These are phyloP conservation scores for Tuta absoluta DNA, from an alignment of 2,888 invertebrate genomes.

Conservation along the genomic window DNA sequence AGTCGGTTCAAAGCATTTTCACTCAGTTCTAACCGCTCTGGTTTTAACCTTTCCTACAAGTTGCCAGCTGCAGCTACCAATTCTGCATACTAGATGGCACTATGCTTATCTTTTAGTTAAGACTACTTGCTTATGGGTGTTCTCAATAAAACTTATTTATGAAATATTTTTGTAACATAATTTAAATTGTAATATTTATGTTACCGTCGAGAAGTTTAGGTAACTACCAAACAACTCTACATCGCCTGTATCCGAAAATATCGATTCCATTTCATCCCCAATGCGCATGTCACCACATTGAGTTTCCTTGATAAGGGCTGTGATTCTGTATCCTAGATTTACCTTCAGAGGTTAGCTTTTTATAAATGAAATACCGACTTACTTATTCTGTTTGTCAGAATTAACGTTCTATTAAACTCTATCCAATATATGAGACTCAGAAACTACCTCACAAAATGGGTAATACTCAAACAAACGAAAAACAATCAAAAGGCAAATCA, in stretches of 20 bases:
- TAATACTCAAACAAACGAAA: constrained; percentile 77
- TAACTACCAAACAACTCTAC: neutral
- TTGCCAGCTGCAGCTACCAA: neutral
- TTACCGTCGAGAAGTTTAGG: too few relatives aligned
- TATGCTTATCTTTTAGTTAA: too few relatives aligned
- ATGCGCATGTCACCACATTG: constrained; percentile 1
- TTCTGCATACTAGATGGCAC: neutral
- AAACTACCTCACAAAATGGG: constrained; percentile 66
- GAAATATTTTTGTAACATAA: too few relatives aligned
- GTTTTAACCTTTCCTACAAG: neutral
- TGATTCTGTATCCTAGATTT: constrained; percentile 47
- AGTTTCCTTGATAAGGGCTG: constrained; percentile 48
- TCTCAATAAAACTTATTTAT: too few relatives aligned
- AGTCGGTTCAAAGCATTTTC: neutral
- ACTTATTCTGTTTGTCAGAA: neutral
- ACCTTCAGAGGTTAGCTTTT: constrained; percentile 23
- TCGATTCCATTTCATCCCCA: neutral
- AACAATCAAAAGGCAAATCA: constrained; percentile 78
- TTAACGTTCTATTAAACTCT: neutral
- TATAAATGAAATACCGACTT: constrained; percentile 4
- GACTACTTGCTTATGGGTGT: too few relatives aligned
- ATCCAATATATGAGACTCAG: neutral
- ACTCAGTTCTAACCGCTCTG: too few relatives aligned
- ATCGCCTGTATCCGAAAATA: neutral
- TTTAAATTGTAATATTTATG: too few relatives aligned